Percentiles rank a stretch among this genome's conserved stretches.
Conservation (phyloP, 2,113 vertebrate genomes). For the Lagopus muta region DNA sequence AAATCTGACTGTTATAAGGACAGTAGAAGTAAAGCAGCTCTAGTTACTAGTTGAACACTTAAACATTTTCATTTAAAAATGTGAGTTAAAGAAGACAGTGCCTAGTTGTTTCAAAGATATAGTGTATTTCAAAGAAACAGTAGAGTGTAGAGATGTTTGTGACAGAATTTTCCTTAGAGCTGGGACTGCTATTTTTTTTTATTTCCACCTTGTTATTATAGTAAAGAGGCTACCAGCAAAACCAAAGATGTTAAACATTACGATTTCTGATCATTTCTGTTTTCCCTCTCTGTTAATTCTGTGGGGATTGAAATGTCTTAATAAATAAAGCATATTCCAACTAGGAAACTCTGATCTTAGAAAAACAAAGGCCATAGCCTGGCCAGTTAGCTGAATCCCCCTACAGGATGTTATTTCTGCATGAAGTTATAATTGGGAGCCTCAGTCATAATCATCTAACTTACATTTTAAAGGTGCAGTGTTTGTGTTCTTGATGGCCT, state of each 20-base stretch:
- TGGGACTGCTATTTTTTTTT: background rate
- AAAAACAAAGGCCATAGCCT: background rate
- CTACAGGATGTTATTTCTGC: background rate
- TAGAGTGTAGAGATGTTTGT: background rate
- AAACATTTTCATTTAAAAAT: background rate
- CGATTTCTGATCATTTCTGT: background rate
- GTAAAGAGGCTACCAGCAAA: background rate
- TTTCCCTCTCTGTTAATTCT: background rate
- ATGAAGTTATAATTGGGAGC: background rate
- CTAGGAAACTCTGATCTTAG: background rate
- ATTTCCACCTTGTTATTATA: background rate
- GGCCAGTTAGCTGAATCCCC: background rate
- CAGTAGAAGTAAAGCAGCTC: background rate
- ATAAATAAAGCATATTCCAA: fast-evolving
- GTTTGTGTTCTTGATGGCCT: background rate
- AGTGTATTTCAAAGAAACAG: background rate
- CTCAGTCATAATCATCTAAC: background rate
- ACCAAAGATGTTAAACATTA: background rate
- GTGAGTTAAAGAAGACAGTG: background rate
- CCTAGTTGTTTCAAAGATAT: background rate
- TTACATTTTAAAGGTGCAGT: background rate
- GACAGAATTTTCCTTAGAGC: background rate
- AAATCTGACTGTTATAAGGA: background rate
- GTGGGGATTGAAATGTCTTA: background rate
- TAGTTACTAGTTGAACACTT: background rate